These are phyloP conservation scores for Microcebus murinus DNA, from an alignment of 2,113 vertebrate genomes.

Conservation along the genomic window DNA sequence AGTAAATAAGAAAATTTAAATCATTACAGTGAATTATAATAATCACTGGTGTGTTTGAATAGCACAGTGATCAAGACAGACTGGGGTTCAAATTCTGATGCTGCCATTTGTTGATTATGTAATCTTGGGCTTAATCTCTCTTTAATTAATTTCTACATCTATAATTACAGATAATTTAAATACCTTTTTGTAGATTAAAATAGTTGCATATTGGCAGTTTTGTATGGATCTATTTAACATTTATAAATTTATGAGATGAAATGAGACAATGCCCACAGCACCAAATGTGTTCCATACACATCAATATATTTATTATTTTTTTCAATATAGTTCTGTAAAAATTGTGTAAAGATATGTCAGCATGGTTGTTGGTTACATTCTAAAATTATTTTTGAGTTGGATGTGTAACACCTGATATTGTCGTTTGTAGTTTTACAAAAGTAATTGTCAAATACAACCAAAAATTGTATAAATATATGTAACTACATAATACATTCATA, in stretches of 20 bases:
- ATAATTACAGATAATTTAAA: background rate
- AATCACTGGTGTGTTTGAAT: conserved; percentile 28
- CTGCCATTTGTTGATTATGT: background rate
- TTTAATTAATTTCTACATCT: background rate
- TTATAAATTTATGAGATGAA: conserved; percentile 37
- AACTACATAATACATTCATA: background rate
- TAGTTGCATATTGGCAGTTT: background rate
- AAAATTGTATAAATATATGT: background rate
- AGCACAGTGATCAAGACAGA: background rate
- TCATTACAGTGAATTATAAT: background rate
- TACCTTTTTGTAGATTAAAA: background rate
- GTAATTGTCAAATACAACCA: background rate
- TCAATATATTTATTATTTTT: background rate
- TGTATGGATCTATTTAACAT: background rate
- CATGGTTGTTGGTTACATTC: background rate
- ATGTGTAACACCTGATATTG: background rate
- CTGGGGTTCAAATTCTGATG: background rate
- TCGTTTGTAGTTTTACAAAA: background rate
- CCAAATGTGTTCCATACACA: background rate
- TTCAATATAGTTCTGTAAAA: background rate
- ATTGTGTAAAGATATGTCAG: background rate
- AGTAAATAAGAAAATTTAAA: conserved; percentile 37
- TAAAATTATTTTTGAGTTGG: conserved; percentile 15
- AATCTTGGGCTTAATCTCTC: background rate
- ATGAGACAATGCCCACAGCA: background rate